Evolutionary conservation across 2,888 invertebrate species (phyloP).

Genomic region (Heliothis peltigera): DNA sequence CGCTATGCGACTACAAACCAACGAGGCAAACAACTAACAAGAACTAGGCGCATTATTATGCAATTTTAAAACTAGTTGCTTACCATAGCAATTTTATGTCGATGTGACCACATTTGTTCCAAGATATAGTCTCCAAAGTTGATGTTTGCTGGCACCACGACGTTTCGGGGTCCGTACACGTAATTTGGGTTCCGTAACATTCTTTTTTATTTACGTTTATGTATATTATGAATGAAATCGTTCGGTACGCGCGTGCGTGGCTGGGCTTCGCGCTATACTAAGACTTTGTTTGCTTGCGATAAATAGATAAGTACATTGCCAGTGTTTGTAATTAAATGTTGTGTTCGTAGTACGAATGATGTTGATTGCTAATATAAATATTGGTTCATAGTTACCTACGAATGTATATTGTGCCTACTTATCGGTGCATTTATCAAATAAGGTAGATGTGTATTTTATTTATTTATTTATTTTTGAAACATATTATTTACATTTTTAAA

Average conservation of each 20-base stretch:
- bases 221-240: background rate
- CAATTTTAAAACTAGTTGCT: slow-evolving; percentile 50
- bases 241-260: background rate
- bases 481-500: no score
- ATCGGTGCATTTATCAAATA: no score
- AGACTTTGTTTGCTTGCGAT: background rate
- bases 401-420: no score
- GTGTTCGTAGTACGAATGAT: background rate
- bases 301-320: background rate
- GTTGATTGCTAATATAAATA: background rate
- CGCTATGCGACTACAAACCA: no score
- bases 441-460: no score
- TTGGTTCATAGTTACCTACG: no score
- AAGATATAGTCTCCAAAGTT: slow-evolving; percentile 77
- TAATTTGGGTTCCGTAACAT: slow-evolving; percentile 80
- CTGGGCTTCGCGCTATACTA: slow-evolving; percentile 17
- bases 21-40: no score
- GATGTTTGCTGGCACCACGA: slow-evolving; percentile 69
- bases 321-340: background rate
- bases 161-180: slow-evolving; percentile 70
- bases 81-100: slow-evolving; percentile 71
- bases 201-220: background rate
- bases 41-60: background rate
- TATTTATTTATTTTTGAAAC: no score
- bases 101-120: slow-evolving; percentile 62